phyloP scores from a whole-genome alignment of 1,140 invertebrate species.

The Microplitis mediator region DNA sequence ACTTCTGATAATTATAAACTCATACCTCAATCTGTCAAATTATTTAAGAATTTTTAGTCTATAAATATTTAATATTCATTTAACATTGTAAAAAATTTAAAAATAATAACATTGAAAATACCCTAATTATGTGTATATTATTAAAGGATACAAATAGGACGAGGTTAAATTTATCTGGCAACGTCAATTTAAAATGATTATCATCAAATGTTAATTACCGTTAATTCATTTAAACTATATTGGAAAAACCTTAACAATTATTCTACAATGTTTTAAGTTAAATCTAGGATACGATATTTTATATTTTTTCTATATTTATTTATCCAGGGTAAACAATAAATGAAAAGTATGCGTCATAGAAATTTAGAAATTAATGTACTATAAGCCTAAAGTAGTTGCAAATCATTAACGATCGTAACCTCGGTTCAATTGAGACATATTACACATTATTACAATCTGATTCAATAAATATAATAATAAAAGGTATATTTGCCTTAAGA shows the following conservation, averaged over 20 bases:
- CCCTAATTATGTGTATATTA: background rate
- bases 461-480: background rate
- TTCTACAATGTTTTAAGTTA: background rate
- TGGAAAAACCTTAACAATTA: background rate
- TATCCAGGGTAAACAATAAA: too few species aligned
- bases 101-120: background rate
- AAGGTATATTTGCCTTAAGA: background rate
- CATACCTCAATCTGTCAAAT: constrained; percentile 2
- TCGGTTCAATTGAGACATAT: background rate
- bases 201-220: background rate
- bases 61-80: background rate
- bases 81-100: background rate
- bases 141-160: background rate
- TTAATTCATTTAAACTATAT: constrained; percentile 1
- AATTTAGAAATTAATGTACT: background rate
- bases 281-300: background rate
- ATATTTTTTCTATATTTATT: background rate
- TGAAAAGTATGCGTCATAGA: background rate
- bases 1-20: background rate
- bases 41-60: background rate
- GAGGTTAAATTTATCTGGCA: background rate
- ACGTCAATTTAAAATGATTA: too few species aligned
- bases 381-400: background rate
- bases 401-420: constrained; percentile 4
- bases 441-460: background rate